These are phyloP conservation scores for Congeria kusceri DNA, from an alignment of 2,888 invertebrate genomes.

Conservation along the genomic window DNA sequence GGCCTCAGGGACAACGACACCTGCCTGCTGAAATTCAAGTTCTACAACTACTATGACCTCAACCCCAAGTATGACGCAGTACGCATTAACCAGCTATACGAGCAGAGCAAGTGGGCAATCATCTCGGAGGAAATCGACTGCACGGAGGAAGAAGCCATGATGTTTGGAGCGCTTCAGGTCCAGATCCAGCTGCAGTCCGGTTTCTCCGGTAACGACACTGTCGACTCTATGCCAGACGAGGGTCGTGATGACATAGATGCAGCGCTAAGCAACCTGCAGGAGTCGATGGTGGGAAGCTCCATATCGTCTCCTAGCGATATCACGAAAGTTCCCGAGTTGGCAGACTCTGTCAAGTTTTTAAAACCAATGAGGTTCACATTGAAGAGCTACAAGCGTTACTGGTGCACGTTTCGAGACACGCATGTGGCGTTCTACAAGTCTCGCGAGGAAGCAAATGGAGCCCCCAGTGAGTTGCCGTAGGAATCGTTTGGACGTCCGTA, in stretches of 20 bases:
- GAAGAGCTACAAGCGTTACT: constrained; percentile 97
- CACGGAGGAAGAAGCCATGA: constrained; percentile 99
- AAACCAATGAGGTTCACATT: constrained; percentile 97
- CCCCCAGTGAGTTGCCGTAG: no score
- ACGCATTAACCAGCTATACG: constrained; percentile 98
- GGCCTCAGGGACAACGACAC: constrained; percentile 96
- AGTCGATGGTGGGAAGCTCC: constrained; percentile 93
- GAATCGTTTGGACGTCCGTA: no score
- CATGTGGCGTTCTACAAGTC: constrained; percentile 94
- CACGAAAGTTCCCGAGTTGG: constrained; percentile 97
- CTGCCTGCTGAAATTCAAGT: constrained; percentile 96
- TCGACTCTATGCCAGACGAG: constrained; percentile 90
- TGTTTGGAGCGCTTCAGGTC: constrained; percentile 98
- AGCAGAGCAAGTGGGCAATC: constrained; percentile 99
- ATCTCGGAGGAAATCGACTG: constrained; percentile 99
- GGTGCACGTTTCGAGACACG: constrained; percentile 97
- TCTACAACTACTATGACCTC: constrained; percentile 97
- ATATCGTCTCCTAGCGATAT: constrained; percentile 91
- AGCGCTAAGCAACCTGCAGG: constrained; percentile 96
- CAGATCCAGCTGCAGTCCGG: constrained; percentile 82
- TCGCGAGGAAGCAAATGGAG: constrained; percentile 87
- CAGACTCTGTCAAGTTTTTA: constrained; percentile 96
- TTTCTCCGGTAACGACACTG: constrained; percentile 94
- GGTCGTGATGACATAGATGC: constrained; percentile 97
- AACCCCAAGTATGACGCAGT: constrained; percentile 97